Evolutionary conservation across 2,888 invertebrate genomes (phyloP), one percentile per base, ranked within the genome.

Genomic region (Cerceris rybyensis): DNA sequence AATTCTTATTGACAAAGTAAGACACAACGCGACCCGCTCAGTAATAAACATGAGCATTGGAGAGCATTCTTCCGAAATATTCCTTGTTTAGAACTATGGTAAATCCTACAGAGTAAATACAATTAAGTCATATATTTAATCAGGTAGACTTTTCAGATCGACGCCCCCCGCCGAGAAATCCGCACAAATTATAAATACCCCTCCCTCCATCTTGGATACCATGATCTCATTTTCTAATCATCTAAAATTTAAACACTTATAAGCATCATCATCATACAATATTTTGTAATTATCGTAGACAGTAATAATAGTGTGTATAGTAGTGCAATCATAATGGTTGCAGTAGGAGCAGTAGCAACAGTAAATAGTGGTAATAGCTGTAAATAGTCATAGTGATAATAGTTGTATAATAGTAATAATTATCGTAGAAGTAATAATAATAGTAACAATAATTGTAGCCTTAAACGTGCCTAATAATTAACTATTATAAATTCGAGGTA

Each of bases 81-180:
- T 86, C 77, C 61, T 83, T 79, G 75, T 84, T 86, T 84, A 83
- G 85, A 82, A 84, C 86, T 87, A 87, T 90, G 90, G 91, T 91
- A 91, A 91, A 90, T 90, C 91, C 91, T 91, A 91, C 90, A 91
- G 91, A 91, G 91, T 91, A 91, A 91, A 91, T 91, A 91, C 88
- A 91, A 91, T 91, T 91, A 91, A 91, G 90, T 89, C 91, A 91
- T 91, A 91, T 90, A 91, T 91, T 91, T 91, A 91, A 91, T 91
- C 91, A 91, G 91, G 91, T 91, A 91, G 90, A 91, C 90, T 91
- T 90, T 90, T 91, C 91, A 90, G 91, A 90, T 87, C 85, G 83
- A 86, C 86, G 88, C 90, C 91, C 90, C 91, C 88, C 81, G 81
- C 80, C 85, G 84, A 86, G 87, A 82, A 70, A 76, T 77, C 43